These are phyloP conservation scores for Muntiacus reevesi DNA, from an alignment of 2,113 vertebrate species.

Conservation along the genomic window DNA sequence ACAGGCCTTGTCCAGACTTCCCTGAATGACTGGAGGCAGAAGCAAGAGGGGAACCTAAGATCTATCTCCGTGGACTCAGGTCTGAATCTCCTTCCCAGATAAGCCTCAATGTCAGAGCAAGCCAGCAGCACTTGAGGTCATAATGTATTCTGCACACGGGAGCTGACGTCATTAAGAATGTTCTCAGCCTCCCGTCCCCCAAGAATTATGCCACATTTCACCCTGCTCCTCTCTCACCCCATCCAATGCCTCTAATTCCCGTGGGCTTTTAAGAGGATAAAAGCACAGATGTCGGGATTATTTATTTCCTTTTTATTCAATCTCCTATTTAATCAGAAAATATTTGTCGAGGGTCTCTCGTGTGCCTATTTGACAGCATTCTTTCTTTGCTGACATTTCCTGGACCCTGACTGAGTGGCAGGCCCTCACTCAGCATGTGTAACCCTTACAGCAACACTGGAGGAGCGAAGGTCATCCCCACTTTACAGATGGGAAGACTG, in stretches of 20 bases:
- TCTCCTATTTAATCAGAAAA: not conserved
- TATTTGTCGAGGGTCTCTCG: not conserved
- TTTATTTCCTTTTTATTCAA: not conserved
- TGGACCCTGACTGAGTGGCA: not conserved
- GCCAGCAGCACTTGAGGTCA: not conserved
- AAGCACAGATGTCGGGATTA: not conserved
- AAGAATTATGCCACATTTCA: not conserved
- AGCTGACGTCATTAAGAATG: constrained; percentile 50
- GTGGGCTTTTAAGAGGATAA: not conserved
- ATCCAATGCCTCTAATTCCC: not conserved
- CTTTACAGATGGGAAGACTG: not conserved
- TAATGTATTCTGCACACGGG: constrained; percentile 56
- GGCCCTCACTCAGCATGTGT: not conserved
- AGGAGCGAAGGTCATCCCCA: not conserved
- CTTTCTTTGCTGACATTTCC: not conserved
- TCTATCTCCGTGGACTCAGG: not conserved
- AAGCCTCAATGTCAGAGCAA: not conserved
- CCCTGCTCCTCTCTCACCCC: not conserved
- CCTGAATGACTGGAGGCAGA: not conserved
- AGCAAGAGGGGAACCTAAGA: not conserved
- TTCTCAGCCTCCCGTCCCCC: constrained; percentile 21
- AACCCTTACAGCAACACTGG: not conserved
- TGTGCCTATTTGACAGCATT: not conserved
- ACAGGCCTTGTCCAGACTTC: fast-evolving
- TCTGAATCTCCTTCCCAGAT: not conserved